Evolutionary conservation across 2,113 vertebrate species (phyloP), one percentile per base, ranked within the genome.

Genomic region (Leiothrix lutea): DNA sequence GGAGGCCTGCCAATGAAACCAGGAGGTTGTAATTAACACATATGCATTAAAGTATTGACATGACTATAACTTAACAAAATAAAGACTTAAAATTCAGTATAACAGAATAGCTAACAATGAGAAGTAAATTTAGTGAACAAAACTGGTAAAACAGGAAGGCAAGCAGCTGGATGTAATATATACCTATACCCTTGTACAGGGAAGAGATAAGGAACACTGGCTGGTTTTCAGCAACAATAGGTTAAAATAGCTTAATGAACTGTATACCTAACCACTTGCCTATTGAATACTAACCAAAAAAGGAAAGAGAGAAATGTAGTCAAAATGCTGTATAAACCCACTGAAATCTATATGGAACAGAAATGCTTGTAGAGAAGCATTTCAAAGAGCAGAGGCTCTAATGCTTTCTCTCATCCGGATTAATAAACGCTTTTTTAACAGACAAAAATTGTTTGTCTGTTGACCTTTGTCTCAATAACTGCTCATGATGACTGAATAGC

Each of bases 311-410:
- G 8, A 35, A 57, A 75, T 42, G 7, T 16, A 21, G 8, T 36
- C 26, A 50, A 86, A 58, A 58, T 58, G 25, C 26, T 50, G 12
- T 31, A 9, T 31, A 58, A 86, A 58, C 13, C 21, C 21, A 31
- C 21, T 42, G 53, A 67, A 67, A 44, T 50, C 11, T 25, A 22
- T 18, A 35, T 35, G 17, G 21, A 67, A 26, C 17, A 58, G 10
- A 54, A 65, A 54, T 65, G 9, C 12, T 65, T 54, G 38, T 65
- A 29, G 21, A 25, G 25, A 85, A 48, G 35, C 25, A 66, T 66
- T 66, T 66, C 5, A 10, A 21, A 50, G 21, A 51, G 17, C 21
- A 36, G 0, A 0, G 11, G 9, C 31, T 67, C 53, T 22, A 86
- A 58, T 44, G 61, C 26, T 51, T 75, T 58, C 36, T 58, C 36